Base-by-base conservation (phyloP, 2,113 vertebrate genomes). In the Oryzias melastigma region DNA sequence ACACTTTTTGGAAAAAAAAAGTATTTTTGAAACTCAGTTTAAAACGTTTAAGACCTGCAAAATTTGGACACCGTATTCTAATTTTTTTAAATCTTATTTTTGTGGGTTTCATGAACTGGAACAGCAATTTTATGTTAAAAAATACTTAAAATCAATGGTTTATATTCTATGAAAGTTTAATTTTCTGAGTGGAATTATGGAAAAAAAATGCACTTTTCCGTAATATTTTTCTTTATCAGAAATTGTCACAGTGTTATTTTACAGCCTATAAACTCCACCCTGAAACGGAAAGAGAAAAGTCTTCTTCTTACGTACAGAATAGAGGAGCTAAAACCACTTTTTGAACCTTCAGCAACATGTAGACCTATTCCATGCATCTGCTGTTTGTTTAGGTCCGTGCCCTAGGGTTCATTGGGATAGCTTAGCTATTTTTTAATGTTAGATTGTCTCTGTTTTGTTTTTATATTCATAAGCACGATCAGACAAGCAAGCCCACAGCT, bases 391-490 rank as follows among this genome's bases (percentile, higher is more conserved):
- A 27, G 52, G 18, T 56, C 55, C 63, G 52, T 16, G 41, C 14
- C 17, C 20, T 14, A 25, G 8, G 16, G 40, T 41, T n/a, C 51
- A 27, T 58, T 22, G 17, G 13, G 18, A 47, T 22, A 4, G 17
- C 6, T 53, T 17, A 5, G 4, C 15, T 43, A 20, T 19, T 60
- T 52, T 58, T n/a, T 61, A 43, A 24, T 48, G 24, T 47, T 10
- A 49, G 55, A 74, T 55, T 45, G 29, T 17, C 10, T 64, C 56
- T 64, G 25, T 48, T 29, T 25, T 49, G 35, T 42, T 74, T 56
- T 63, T 62, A 73, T 52, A 44, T 54, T 65, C 53, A 62, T 24
- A 47, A 78, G 58, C 17, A 29, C 29, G 59, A 72, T 77, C 60
- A 62, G 65, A 20, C 51, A 42, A 71, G 22, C 65, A 59, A 79